A percentile compares a stretch with the other conserved stretches of the same genome.
Evolutionary conservation across 2,113 vertebrate species (phyloP).

Genomic region (Eptesicus fuscus): DNA sequence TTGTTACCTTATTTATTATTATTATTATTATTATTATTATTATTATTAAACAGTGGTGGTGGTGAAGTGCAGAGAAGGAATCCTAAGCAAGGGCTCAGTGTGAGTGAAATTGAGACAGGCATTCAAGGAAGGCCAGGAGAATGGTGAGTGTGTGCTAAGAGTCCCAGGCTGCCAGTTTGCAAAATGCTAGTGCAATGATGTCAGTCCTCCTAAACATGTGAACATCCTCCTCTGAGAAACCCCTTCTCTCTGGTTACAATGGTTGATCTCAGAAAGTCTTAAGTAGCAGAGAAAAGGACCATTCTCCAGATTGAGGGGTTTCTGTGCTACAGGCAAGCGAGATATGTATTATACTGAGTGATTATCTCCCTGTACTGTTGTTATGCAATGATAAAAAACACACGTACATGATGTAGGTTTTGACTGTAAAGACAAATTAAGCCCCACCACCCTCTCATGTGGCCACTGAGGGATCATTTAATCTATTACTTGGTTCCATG

Average conservation of each 20-base stretch:
- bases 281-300: neutral
- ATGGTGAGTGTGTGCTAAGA: neutral
- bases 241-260: neutral
- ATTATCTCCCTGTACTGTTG: too few species aligned
- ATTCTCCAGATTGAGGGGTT: neutral
- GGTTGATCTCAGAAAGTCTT: neutral
- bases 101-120: neutral
- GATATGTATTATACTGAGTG: too few species aligned
- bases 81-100: neutral
- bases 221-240: neutral
- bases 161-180: neutral
- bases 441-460: too few species aligned
- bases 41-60: neutral
- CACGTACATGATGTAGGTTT: too few species aligned
- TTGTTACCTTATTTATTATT: neutral
- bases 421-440: too few species aligned
- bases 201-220: neutral
- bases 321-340: neutral
- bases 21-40: neutral
- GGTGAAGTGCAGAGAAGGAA: neutral
- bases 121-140: neutral
- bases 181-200: neutral
- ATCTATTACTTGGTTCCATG: too few species aligned
- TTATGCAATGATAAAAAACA: too few species aligned
- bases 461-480: too few species aligned